Evolutionary conservation across 2,113 vertebrate genomes (phyloP).

Genomic region (Engraulis encrasicolus): DNA sequence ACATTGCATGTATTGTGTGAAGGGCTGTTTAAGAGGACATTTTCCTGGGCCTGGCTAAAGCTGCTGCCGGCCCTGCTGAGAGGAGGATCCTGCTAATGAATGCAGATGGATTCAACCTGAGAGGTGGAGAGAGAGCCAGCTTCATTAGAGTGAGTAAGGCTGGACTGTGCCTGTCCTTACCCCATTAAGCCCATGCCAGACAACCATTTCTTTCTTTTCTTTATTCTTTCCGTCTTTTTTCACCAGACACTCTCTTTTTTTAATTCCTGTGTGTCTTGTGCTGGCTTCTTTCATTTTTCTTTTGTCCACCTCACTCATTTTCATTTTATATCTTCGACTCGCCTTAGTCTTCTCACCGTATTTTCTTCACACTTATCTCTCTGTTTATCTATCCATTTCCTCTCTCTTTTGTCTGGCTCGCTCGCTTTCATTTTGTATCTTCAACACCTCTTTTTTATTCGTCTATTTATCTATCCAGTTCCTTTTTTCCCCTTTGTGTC

Average conservation of each 20-base stretch:
- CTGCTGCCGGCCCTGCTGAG: too few relatives aligned
- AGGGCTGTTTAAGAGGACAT: too few relatives aligned
- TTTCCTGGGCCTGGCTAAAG: too few relatives aligned
- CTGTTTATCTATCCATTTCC: not conserved
- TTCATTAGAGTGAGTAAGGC: not conserved
- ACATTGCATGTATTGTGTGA: too few relatives aligned
- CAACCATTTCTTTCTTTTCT: not conserved
- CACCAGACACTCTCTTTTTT: too few relatives aligned
- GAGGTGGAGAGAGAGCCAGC: not conserved
- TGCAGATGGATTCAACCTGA: conserved; percentile 11
- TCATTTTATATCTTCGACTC: not conserved
- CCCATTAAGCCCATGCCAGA: not conserved
- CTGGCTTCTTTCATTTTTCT: not conserved
- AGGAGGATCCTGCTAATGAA: not conserved
- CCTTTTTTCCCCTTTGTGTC: not conserved
- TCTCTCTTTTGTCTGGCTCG: not conserved
- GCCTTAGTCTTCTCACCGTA: not conserved
- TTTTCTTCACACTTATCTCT: not conserved
- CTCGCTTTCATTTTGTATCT: not conserved
- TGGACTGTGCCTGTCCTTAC: not conserved
- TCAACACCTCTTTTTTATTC: not conserved
- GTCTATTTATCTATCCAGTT: not conserved
- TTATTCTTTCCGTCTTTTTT: not conserved
- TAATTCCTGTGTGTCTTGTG: not conserved
- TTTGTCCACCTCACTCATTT: not conserved